Base-by-base conservation (phyloP, 2,888 invertebrate species). In the Epirrhoe tristata region DNA sequence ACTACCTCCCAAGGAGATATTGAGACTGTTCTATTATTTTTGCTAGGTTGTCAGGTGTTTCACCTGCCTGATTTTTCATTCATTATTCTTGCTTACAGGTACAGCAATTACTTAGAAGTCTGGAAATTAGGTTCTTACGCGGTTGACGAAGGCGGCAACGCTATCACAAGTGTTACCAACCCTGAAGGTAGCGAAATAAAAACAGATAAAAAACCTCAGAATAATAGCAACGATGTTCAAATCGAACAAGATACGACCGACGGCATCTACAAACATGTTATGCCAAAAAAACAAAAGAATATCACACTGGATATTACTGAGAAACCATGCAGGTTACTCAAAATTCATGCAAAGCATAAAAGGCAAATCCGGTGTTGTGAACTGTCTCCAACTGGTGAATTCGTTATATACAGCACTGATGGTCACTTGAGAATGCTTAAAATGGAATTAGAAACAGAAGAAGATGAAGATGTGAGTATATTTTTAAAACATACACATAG, bases 331-430 rank as follows among this genome's bases (percentile, higher is more conserved):
- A 97, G 96, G 81, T 83, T 98, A 43, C 84, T 97, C 1, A 94
- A 96, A 66, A 83, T 98, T 36, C 94, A 95, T 74, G 95, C 96
- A 5, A 95, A 95, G 77, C 89, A 93, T 10, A 94, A 94, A 2
- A 96, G 96, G 75, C 93, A 94, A n/a, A 95, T 98, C 34, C 89
- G 95, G 6, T 96, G 96, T 72, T 95, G 96, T 73, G 94, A 95
- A 10, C 89, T 98, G 6, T 97, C 97, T 5, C 94, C 95, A 1
- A 94, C 96, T 81, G 96, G 96, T 0, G 94, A 95, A 69, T 95
- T 96, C 89, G 93, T 98, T 17, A 95, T 96, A 6, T 98, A 97
- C 83, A 96, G 97, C 0, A 97, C 97, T 0, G 90, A 94, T 32
- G 93, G 86, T 58, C 90, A 95, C 64, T 85, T 97, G 34, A 94